phyloP scores from a whole-genome alignment of 2,113 vertebrate species.

The Ranitomeya imitator region DNA sequence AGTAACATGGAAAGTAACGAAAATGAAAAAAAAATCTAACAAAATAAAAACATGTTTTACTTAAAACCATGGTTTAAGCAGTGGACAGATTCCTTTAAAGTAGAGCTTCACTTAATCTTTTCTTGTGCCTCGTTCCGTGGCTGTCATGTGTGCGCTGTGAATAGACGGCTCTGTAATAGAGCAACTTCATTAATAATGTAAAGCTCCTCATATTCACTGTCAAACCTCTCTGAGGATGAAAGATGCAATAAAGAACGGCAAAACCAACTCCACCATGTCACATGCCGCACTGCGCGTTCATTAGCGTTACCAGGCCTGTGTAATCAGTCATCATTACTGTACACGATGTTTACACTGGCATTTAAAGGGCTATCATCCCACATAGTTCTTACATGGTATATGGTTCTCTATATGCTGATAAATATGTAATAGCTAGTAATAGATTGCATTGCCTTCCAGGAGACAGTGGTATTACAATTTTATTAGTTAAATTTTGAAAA shows the following conservation, averaged over 20 bases:
- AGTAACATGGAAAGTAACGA: too few species aligned
- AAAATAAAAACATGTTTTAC: neutral
- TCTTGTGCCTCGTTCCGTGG: neutral
- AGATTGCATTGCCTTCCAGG: neutral
- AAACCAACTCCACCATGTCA: neutral
- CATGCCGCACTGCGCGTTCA: neutral
- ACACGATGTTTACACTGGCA: neutral
- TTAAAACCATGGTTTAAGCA: neutral
- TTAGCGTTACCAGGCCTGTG: slow-evolving; percentile 3
- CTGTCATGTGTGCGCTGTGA: neutral
- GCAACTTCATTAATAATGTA: neutral
- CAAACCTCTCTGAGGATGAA: neutral
- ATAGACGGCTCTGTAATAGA: neutral
- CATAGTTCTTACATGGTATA: neutral
- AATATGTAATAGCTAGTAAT: neutral
- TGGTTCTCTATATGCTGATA: neutral
- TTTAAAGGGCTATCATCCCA: neutral
- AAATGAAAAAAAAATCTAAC: too few species aligned
- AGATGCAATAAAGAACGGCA: slow-evolving; percentile 1
- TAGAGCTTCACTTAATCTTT: neutral
- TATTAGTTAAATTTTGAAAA: slow-evolving; percentile 14
- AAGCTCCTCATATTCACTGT: neutral
- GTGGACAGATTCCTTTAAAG: neutral
- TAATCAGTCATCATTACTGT: neutral
- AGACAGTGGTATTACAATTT: slow-evolving; percentile 12